Percentiles rank a stretch among this genome's conserved stretches.
Conservation (phyloP, 2,888 invertebrate genomes). For the Heliconius charithonia region DNA sequence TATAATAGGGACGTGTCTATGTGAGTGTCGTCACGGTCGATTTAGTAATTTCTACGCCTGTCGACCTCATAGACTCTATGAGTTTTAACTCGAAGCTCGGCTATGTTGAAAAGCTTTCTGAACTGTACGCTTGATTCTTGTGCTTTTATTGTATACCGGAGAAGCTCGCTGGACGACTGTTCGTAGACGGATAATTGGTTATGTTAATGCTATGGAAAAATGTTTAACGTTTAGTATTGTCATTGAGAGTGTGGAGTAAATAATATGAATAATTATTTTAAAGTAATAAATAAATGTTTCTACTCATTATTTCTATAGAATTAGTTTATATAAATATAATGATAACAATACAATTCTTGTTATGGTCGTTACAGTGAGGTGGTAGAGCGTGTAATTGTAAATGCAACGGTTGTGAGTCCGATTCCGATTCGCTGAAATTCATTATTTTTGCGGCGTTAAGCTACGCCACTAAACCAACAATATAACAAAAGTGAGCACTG, state of each 20-base stretch:
- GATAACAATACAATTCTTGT: too few relatives aligned
- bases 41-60: constrained; percentile 63
- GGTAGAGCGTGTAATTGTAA: too few relatives aligned
- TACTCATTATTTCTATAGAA: too few relatives aligned
- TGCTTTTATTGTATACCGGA: constrained; percentile 11
- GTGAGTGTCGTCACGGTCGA: constrained; percentile 55
- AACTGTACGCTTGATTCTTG: constrained; percentile 28
- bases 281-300: neutral
- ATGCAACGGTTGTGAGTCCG: too few relatives aligned
- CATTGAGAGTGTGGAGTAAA: neutral
- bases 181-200: neutral
- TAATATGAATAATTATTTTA: neutral
- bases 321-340: too few relatives aligned
- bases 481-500: too few relatives aligned
- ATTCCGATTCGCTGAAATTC: too few relatives aligned
- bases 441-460: too few relatives aligned
- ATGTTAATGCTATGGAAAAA: constrained; percentile 16
- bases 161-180: neutral
- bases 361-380: too few relatives aligned
- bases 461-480: too few relatives aligned
- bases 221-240: neutral
- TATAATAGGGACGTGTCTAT: constrained; percentile 45
- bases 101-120: constrained; percentile 36
- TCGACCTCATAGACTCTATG: constrained; percentile 55
- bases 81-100: constrained; percentile 45